Evolutionary conservation across 2,797 vertebrate genomes (phyloP).

Genomic region (Schizothorax lantsangensis): DNA sequence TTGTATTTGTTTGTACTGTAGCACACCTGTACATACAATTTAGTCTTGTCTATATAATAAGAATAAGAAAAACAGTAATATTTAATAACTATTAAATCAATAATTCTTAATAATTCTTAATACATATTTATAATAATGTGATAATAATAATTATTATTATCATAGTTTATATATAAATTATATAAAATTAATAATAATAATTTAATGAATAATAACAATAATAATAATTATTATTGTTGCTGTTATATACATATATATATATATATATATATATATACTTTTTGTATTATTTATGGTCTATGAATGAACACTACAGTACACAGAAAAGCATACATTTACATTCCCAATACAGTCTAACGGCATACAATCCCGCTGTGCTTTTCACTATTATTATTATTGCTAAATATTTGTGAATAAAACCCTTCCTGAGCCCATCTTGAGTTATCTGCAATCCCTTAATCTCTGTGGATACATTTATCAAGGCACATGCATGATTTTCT

Average conservation of each 20-base stretch:
- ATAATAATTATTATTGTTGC: too few species aligned
- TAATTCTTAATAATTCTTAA: neutral
- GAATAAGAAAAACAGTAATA: neutral
- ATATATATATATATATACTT: too few species aligned
- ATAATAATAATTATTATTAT: too few species aligned
- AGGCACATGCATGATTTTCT: neutral
- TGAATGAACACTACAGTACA: neutral
- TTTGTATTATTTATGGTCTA: too few species aligned
- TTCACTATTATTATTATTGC: neutral
- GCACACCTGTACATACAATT: neutral
- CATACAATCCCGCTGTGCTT: neutral
- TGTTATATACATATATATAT: too few species aligned
- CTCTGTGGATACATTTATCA: slow-evolving; percentile 21
- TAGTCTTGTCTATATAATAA: neutral
- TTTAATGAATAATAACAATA: too few species aligned
- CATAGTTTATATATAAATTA: too few species aligned
- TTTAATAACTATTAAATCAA: neutral
- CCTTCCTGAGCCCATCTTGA: neutral
- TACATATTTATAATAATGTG: neutral
- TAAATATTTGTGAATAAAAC: slow-evolving; percentile 25
- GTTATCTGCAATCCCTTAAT: slow-evolving; percentile 11
- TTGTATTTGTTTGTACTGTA: neutral
- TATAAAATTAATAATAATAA: too few species aligned
- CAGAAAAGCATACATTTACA: neutral
- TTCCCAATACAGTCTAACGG: neutral